Evolutionary conservation across 2,797 vertebrate genomes (phyloP).

Genomic region (Sebastolobus alascanus): DNA sequence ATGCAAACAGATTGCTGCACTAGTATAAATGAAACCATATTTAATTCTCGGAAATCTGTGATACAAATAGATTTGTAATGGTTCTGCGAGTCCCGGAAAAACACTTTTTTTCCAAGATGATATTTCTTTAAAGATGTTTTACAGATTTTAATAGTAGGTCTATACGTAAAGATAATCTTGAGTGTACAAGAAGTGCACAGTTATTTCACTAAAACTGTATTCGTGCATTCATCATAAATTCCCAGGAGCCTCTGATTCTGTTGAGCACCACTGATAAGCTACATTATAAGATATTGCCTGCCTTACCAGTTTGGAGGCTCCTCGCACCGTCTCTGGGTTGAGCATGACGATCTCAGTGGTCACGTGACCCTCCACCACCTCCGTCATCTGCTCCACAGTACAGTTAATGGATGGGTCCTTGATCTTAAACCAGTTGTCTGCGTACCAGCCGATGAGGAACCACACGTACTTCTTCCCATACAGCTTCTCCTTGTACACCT

Average conservation of each 20-base stretch:
- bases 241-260: not conserved
- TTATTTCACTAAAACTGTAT: not conserved
- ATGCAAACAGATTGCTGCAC: not conserved
- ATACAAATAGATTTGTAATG: not conserved
- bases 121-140: no score
- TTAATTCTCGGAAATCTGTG: no score
- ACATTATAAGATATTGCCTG: not conserved
- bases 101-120: no score
- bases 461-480: slow-evolving; percentile 94
- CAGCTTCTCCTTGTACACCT: slow-evolving; percentile 95
- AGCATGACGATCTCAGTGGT: slow-evolving; percentile 96
- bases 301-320: slow-evolving; percentile 92
- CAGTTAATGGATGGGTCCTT: slow-evolving; percentile 93
- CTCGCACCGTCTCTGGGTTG: slow-evolving; percentile 92
- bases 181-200: not conserved
- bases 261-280: not conserved
- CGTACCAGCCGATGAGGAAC: slow-evolving; percentile 95
- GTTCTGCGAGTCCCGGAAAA: no score
- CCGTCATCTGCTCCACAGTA: slow-evolving; percentile 92
- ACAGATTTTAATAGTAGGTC: not conserved
- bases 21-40: not conserved
- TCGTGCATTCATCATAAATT: not conserved
- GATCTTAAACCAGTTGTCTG: slow-evolving; percentile 94
- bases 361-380: slow-evolving; percentile 92
- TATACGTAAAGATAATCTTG: not conserved